Base-by-base conservation (phyloP, 1,140 invertebrate genomes). In the Onthophagus taurus region DNA sequence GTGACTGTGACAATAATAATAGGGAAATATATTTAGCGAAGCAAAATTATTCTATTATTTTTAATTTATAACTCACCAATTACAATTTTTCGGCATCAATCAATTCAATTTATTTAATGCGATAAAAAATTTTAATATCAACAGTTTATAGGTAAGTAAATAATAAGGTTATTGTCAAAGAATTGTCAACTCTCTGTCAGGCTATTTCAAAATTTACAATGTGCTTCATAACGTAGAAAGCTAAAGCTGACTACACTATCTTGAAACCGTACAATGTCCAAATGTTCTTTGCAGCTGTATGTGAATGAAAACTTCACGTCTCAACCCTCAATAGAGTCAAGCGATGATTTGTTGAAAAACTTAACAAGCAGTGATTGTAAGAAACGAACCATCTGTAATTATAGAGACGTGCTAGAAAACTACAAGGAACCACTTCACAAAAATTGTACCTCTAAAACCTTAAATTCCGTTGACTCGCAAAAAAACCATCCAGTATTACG, bases 1-100 rank as follows among this genome's bases (percentile, higher is more conserved):
- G 45, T 46, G 45, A 46, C 45, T 46, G 45, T 46, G 45, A 46
- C 45, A 46, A 46, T 46, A 46, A 46, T 13, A 41, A 29, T 46
- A 46, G 45, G 45, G 37, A 46, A 46, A 46, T 46, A 46, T 43
- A 43, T 43, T 43, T 34, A 43, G 29, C 18, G 29, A 43, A 33
- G 18, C 9, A 20, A 12, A n/a, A n/a, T n/a, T n/a, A n/a, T n/a
- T n/a, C 6, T 33, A 21, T 43, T 31, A 11, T 43, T 17, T 33
- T 43, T 31, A 19, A 41, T 26, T 41, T 41, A 21, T 38, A 6
- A 18, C 20, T n/a, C n/a, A n/a, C n/a, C n/a, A n/a, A n/a, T n/a
- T n/a, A n/a, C n/a, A n/a, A n/a, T n/a, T n/a, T n/a, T n/a, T n/a
- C n/a, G n/a, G n/a, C n/a, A n/a, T n/a, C n/a, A n/a, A n/a, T n/a